Evolutionary conservation across 2,113 vertebrate species (phyloP).

Genomic region (Burhinus bistriatus): DNA sequence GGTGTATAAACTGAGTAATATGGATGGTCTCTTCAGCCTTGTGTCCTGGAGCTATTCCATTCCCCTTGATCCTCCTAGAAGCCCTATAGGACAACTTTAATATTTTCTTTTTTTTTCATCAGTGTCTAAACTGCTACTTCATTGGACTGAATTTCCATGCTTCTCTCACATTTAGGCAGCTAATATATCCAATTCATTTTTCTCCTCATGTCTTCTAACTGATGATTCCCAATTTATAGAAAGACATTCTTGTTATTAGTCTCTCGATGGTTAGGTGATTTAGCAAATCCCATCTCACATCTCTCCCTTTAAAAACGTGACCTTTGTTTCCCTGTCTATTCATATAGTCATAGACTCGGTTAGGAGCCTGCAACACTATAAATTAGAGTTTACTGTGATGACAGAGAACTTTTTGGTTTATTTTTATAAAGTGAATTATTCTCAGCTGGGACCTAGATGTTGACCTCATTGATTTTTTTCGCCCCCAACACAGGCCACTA

Average conservation of each 20-base stretch:
- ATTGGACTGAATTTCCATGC: background rate
- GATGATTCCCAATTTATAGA: background rate
- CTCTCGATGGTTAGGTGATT: background rate
- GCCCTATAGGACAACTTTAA: background rate
- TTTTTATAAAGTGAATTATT: slow-evolving; percentile 44
- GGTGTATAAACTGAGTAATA: background rate
- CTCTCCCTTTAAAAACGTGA: background rate
- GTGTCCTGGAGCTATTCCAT: background rate
- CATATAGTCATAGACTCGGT: background rate
- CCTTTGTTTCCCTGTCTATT: background rate
- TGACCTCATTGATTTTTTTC: slow-evolving; percentile 30
- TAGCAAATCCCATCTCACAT: background rate
- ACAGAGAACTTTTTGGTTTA: background rate
- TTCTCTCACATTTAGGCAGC: background rate
- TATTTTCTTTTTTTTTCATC: background rate
- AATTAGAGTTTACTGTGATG: slow-evolving; percentile 7
- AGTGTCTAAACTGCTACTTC: background rate
- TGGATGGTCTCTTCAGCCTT: background rate
- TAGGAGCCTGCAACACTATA: background rate
- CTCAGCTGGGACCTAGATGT: slow-evolving; percentile 9
- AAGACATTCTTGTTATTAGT: background rate
- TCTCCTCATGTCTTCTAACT: background rate
- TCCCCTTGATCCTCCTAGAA: background rate
- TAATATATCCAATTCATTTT: background rate
- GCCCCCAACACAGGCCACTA: background rate